A percentile compares a stretch with the other conserved stretches of the same genome.
Conservation (phyloP, 2,888 invertebrate genomes). For the Myopa testacea region DNA sequence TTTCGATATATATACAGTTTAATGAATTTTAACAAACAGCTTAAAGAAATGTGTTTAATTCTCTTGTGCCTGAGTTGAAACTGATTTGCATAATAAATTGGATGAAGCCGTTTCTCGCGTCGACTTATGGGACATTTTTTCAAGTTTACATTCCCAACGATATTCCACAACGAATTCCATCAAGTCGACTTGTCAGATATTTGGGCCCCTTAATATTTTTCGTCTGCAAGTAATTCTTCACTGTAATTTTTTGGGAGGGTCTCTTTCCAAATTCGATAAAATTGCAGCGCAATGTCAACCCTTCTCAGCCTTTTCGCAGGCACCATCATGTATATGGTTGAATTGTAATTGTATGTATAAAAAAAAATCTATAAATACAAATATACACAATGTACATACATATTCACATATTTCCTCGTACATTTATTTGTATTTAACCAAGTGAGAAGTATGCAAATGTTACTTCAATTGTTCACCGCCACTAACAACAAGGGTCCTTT, state of each 20-base stretch:
- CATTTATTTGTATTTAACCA: too few relatives aligned
- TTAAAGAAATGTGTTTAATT: not conserved
- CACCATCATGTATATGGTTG: not conserved
- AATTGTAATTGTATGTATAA: not conserved
- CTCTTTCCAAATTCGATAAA: constrained; percentile 8
- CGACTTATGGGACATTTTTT: constrained; percentile 5
- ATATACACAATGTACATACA: too few relatives aligned
- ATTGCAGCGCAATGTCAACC: constrained; percentile 24
- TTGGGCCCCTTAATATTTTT: not conserved
- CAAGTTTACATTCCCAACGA: not conserved
- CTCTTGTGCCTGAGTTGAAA: not conserved
- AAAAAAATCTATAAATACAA: too few relatives aligned
- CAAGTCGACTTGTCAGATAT: constrained; percentile 8
- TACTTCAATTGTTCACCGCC: too few relatives aligned
- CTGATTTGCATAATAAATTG: constrained; percentile 30
- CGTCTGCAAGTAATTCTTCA: not conserved
- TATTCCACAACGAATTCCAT: not conserved
- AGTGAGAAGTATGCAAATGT: too few relatives aligned
- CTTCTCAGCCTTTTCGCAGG: constrained; percentile 10
- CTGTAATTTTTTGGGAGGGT: not conserved
- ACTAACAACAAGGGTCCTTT: too few relatives aligned
- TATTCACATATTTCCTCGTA: too few relatives aligned
- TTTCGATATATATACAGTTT: not conserved
- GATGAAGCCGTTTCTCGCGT: not conserved
- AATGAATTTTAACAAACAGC: constrained; percentile 19